Evolutionary conservation across 2,797 vertebrate genomes (phyloP).

Genomic region (Enteromius trimaculatus): DNA sequence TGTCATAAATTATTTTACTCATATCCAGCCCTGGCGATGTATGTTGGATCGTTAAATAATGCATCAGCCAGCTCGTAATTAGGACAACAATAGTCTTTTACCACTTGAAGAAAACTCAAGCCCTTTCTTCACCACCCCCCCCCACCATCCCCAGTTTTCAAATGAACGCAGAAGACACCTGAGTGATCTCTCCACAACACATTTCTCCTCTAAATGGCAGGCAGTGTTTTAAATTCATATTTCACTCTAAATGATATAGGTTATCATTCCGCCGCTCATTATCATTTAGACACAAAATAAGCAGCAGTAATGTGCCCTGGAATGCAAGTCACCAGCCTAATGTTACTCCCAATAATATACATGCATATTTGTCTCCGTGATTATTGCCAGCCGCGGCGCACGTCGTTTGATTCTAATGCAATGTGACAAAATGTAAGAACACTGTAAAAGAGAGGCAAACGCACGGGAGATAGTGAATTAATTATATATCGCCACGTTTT

Average conservation of each 20-base stretch:
- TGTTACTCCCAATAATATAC: slow-evolving; percentile 77
- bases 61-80: slow-evolving; percentile 80
- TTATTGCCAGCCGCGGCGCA: slow-evolving; percentile 60
- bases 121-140: slow-evolving; percentile 47
- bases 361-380: slow-evolving; percentile 72
- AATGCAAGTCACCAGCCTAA: slow-evolving; percentile 74
- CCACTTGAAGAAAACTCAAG: slow-evolving; percentile 68
- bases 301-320: slow-evolving; percentile 80
- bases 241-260: slow-evolving; percentile 79
- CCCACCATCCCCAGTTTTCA: slow-evolving; percentile 67
- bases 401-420: slow-evolving; percentile 76
- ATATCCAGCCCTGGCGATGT: slow-evolving; percentile 78
- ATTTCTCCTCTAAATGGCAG: slow-evolving; percentile 73
- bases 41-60: slow-evolving; percentile 84
- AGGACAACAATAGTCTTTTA: slow-evolving; percentile 83
- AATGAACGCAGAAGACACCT: slow-evolving; percentile 76
- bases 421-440: slow-evolving; percentile 84
- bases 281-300: slow-evolving; percentile 86
- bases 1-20: slow-evolving; percentile 87
- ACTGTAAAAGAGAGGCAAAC: slow-evolving; percentile 72
- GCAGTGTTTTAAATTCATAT: slow-evolving; percentile 75
- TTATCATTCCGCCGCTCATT: slow-evolving; percentile 81
- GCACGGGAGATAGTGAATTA: slow-evolving; percentile 73
- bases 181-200: slow-evolving; percentile 74
- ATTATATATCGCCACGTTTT: slow-evolving; percentile 72